Conservation (phyloP, 2,113 vertebrate genomes). For the Grammomys dolichurus region DNA sequence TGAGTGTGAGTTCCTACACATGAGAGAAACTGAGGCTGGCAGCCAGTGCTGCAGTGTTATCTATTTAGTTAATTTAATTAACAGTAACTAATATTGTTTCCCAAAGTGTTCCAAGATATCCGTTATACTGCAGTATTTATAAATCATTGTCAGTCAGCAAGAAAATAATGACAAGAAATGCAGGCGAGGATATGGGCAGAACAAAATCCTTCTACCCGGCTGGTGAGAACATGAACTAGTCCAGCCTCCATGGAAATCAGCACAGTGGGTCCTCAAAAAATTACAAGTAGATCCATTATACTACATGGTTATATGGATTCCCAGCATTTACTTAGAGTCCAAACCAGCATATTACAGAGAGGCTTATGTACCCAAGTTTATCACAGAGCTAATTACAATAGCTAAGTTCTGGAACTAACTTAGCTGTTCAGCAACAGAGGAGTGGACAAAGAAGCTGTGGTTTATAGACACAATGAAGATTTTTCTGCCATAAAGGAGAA, state of each 20-base stretch:
- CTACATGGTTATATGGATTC: neutral
- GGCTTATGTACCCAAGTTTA: neutral
- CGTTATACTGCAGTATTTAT: neutral
- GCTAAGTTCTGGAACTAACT: neutral
- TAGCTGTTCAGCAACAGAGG: neutral
- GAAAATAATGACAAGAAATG: neutral
- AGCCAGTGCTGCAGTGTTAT: neutral
- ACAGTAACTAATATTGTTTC: neutral
- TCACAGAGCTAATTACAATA: neutral
- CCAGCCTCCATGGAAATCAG: neutral
- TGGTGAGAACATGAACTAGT: neutral
- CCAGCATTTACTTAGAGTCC: neutral
- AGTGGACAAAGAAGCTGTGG: neutral
- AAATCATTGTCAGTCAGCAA: neutral
- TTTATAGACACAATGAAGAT: neutral
- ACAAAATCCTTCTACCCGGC: neutral
- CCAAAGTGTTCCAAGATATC: neutral
- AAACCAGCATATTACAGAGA: neutral
- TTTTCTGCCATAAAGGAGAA: neutral
- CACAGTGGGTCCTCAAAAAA: too few species aligned
- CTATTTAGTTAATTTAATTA: constrained; percentile 45
- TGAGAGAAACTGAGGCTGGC: neutral
- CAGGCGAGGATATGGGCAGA: neutral
- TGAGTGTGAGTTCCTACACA: neutral
- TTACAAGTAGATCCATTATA: neutral